Conservation (phyloP, 1,140 invertebrate species). For the Neomicropteryx cornuta region DNA sequence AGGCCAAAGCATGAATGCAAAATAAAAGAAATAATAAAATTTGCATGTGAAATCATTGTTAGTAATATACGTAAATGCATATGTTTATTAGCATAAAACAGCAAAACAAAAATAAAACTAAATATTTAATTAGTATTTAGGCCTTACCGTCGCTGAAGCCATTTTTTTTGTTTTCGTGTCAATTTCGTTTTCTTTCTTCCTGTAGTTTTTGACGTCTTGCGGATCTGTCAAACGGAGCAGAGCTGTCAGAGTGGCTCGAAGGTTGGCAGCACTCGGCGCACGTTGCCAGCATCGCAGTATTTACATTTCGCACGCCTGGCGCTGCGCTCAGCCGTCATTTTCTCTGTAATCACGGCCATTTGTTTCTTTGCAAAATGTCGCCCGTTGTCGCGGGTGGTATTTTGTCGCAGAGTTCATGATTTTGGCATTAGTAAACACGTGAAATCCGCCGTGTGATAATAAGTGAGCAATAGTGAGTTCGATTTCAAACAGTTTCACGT, state of each 20-base stretch:
- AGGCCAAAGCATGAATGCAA: no score
- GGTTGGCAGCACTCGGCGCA: no score
- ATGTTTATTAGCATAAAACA: no score
- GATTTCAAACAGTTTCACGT: constrained; percentile 2
- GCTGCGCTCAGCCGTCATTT: constrained; percentile 12
- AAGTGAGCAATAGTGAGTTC: neutral
- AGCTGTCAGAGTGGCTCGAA: no score
- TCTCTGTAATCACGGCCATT: constrained; percentile 12
- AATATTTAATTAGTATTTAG: no score
- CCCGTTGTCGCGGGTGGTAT: constrained; percentile 24
- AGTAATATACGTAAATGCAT: no score
- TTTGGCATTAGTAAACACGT: constrained; percentile 11
- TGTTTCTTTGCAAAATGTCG: constrained; percentile 28
- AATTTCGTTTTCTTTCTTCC: no score
- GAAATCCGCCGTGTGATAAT: neutral
- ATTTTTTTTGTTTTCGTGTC: constrained; percentile 12
- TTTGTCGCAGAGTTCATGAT: constrained; percentile 25
- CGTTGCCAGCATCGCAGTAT: constrained; percentile 12
- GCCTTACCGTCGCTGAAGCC: constrained; percentile 17
- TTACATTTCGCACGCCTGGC: constrained; percentile 9
- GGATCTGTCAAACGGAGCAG: no score
- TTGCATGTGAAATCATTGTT: no score
- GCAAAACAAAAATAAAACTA: no score
- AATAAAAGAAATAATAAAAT: no score
- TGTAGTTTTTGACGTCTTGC: no score